Evolutionary conservation across 2,113 vertebrate genomes (phyloP).

Genomic region (Amazona vittata): DNA sequence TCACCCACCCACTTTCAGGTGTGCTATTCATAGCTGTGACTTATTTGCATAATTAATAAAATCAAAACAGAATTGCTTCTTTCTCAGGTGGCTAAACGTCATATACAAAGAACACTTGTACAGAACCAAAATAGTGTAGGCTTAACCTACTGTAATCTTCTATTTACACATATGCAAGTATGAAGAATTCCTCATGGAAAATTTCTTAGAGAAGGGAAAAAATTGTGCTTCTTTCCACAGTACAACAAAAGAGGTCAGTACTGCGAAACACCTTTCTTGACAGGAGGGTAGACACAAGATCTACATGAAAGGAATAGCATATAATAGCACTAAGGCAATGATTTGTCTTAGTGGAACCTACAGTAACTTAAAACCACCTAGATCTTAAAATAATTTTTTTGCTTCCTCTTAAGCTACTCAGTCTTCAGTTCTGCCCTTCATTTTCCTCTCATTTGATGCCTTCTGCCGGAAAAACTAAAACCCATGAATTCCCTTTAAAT

Average conservation of each 20-base stretch:
- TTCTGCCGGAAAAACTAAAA: not conserved
- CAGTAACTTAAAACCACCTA: not conserved
- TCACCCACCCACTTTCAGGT: not conserved
- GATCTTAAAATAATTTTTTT: not conserved
- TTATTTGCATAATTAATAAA: not conserved
- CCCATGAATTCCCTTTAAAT: not conserved
- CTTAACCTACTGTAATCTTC: not conserved
- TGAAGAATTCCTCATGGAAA: not conserved
- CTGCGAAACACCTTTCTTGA: not conserved
- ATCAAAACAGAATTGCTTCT: not conserved
- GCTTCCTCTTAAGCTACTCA: not conserved
- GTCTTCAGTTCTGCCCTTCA: not conserved
- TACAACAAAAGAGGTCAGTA: not conserved
- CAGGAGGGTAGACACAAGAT: not conserved
- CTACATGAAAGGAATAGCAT: not conserved
- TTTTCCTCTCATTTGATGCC: not conserved
- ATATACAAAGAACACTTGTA: not conserved
- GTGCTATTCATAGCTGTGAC: not conserved
- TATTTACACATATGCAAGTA: not conserved
- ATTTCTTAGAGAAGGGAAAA: not conserved
- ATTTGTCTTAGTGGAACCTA: not conserved
- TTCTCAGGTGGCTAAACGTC: not conserved
- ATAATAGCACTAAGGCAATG: not conserved
- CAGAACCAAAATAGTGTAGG: not conserved
- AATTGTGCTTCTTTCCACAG: not conserved